phyloP scores from a whole-genome alignment of 2,113 vertebrate species.

The Herpetotheres cachinnans region DNA sequence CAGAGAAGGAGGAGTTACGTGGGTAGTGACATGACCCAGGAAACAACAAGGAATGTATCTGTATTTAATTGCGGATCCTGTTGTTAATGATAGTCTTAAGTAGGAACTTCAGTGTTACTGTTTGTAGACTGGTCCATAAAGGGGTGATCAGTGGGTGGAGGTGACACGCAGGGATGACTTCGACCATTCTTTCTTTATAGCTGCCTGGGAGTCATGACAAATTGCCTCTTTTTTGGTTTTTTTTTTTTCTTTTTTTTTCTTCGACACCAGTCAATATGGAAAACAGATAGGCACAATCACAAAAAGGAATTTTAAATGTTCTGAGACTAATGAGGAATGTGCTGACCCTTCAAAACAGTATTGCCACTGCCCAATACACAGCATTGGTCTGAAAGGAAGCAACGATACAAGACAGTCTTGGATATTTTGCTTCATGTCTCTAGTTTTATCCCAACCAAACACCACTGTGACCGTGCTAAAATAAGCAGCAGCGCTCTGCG shows the following conservation, averaged over 20 bases:
- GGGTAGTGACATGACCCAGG: not conserved
- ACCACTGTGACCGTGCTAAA: rapidly evolving
- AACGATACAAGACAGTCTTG: not conserved
- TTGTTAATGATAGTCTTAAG: not conserved
- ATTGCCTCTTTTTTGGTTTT: no score
- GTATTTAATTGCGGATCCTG: not conserved
- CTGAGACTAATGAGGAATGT: not conserved
- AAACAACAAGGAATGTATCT: not conserved
- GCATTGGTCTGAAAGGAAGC: not conserved
- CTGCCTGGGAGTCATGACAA: not conserved
- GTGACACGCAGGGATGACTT: not conserved
- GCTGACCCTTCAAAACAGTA: not conserved
- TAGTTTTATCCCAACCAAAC: not conserved
- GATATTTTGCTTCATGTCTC: not conserved
- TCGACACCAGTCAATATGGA: not conserved
- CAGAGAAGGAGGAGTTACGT: not conserved
- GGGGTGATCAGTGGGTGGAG: not conserved
- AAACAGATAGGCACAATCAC: not conserved
- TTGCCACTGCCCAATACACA: not conserved
- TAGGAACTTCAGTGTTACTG: not conserved
- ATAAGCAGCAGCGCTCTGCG: not conserved
- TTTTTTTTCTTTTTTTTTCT: rapidly evolving
- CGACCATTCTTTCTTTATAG: not conserved
- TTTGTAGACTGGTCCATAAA: not conserved
- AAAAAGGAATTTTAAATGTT: not conserved